A percentile compares a stretch with the other conserved stretches of the same genome.
phyloP scores from a whole-genome alignment of 2,888 invertebrate species.

The Steromphala cineraria region DNA sequence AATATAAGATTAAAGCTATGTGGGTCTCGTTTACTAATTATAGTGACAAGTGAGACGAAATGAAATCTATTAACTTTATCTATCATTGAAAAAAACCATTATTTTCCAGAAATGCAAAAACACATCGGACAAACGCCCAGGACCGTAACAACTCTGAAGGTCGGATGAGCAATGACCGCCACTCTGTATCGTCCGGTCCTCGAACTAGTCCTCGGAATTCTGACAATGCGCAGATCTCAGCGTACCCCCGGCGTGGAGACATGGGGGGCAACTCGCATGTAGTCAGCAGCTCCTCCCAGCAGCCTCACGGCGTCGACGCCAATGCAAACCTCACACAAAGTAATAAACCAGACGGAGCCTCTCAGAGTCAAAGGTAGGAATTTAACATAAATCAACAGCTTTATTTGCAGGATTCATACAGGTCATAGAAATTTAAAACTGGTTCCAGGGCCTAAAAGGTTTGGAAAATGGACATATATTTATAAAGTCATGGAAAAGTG shows the following conservation, averaged over 20 bases:
- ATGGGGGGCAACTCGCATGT: conserved; percentile 33
- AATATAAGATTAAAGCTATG: too few species aligned
- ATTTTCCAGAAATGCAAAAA: conserved; percentile 34
- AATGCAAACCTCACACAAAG: conserved; percentile 22
- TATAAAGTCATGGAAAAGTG: too few species aligned
- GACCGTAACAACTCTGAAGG: conserved; percentile 42
- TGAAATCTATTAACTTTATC: too few species aligned
- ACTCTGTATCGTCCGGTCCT: conserved; percentile 33
- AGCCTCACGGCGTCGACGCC: conserved; percentile 22
- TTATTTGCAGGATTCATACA: too few species aligned
- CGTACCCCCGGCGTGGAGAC: conserved; percentile 30
- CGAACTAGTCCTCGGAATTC: conserved; percentile 56
- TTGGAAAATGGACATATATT: too few species aligned
- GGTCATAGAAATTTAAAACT: too few species aligned
- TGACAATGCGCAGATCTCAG: conserved; percentile 47
- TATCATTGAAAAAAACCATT: too few species aligned
- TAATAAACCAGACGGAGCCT: neutral
- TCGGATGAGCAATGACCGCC: conserved; percentile 29
- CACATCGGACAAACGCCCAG: conserved; percentile 45
- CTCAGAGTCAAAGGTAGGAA: neutral
- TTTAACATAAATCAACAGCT: too few species aligned
- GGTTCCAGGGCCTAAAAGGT: too few species aligned
- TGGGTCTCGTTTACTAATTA: too few species aligned
- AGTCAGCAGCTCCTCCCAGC: conserved; percentile 26
- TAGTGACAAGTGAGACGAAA: too few species aligned